Base-by-base conservation (phyloP, 2,113 vertebrate species). In the Variabilichromis moorii region DNA sequence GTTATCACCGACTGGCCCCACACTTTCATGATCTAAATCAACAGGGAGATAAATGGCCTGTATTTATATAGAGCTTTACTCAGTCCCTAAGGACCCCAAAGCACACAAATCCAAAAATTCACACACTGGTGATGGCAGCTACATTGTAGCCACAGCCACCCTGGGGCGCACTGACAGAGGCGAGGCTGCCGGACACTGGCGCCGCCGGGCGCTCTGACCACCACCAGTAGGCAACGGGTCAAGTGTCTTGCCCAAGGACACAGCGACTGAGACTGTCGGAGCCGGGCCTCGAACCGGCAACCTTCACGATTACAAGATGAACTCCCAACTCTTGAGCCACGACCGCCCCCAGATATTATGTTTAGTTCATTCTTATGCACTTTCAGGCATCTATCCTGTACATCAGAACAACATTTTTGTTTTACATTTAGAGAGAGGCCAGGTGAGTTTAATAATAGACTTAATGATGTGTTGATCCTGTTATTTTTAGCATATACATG, bases 181-280 rank as follows among this genome's bases (percentile, higher is more conserved):
- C 42, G 42, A 45, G 42, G 13, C 42, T 16, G 42, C 42, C 0
- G 13, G 42, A 16, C 42, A 16, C 3, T 45, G 13, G 13, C 3
- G 13, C 42, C 42, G 7, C 12, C 12, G 5, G 40, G 12, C 40
- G 3, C 12, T 42, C 40, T 42, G 12, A 42, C 11, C 11, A 42
- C 40, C 40, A 42, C 42, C 42, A 45, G 13, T 45, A 16, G 42
- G 42, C 3, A 45, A 45, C 6, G 13, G 42, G 13, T 16, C 0
- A 47, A 16, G 42, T 47, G 42, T 47, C 42, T 47, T 16, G 14
- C 42, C 42, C 42, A 45, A 45, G 42, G 42, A 16, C 42, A 47
- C 42, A 47, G 0, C 2, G 14, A 16, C 42, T 13, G 14, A 47
- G 45, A 47, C 14, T 4, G 45, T 47, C 45, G 0, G 0, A 47